Percentiles rank a stretch among this genome's conserved stretches.
Conservation (phyloP, 2,888 invertebrate species). For the Lasiommata megera region DNA sequence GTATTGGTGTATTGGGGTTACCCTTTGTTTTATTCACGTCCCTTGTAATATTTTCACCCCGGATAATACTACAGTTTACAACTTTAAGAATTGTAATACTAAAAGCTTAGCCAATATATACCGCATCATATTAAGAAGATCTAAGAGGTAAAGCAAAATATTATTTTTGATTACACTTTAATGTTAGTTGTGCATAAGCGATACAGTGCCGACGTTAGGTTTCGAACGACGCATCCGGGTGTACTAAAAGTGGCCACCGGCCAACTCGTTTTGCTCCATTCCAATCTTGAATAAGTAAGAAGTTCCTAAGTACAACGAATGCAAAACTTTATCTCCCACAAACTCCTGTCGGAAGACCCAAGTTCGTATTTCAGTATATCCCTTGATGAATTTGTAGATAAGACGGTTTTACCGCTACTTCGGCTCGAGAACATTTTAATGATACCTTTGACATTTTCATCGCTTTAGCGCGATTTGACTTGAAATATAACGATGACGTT, state of each 20-base stretch:
- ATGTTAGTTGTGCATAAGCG: no score
- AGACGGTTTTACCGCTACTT: conserved; percentile 31
- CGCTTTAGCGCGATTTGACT: conserved; percentile 48
- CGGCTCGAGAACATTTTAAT: conserved; percentile 52
- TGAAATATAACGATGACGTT: conserved; percentile 49
- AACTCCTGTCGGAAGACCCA: neutral
- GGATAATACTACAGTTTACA: neutral
- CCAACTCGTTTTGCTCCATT: no score
- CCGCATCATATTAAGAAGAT: no score
- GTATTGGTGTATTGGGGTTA: conserved; percentile 4
- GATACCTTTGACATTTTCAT: conserved; percentile 53
- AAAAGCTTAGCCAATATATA: no score
- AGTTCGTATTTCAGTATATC: conserved; percentile 19
- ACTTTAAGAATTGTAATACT: no score
- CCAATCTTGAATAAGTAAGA: no score
- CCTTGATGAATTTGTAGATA: conserved; percentile 24
- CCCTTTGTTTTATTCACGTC: neutral
- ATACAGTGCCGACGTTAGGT: no score
- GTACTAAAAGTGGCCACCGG: no score
- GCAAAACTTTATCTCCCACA: neutral
- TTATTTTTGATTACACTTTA: no score
- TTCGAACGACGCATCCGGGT: no score
- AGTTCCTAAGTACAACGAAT: neutral
- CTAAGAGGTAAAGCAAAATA: no score
- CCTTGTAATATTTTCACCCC: neutral